These are phyloP conservation scores for Elephantulus edwardii DNA, from an alignment of 2,113 vertebrate genomes.

Conservation along the genomic window DNA sequence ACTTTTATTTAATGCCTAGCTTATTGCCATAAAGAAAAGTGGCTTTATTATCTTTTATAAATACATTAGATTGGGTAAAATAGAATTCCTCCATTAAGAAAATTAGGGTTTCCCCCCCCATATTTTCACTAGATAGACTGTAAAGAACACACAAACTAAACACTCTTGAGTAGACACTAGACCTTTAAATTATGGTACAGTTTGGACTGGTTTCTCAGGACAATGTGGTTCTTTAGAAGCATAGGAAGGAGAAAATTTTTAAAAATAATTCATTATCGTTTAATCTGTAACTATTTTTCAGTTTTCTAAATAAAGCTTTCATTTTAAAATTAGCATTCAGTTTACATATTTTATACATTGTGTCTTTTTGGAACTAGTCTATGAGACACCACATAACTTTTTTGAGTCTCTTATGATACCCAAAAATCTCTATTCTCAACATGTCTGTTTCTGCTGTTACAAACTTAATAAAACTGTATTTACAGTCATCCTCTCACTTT, in stretches of 20 bases:
- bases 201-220: slow-evolving; percentile 58
- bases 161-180: slow-evolving; percentile 45
- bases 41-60: slow-evolving; percentile 77
- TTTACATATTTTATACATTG: slow-evolving; percentile 54
- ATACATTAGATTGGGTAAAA: slow-evolving; percentile 77
- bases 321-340: slow-evolving; percentile 29
- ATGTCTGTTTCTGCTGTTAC: slow-evolving; percentile 16
- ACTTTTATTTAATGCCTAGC: slow-evolving; percentile 71
- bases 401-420: neutral
- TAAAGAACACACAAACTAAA: slow-evolving; percentile 58
- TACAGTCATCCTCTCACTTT: neutral
- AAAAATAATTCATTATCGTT: slow-evolving; percentile 66
- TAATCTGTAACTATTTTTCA: slow-evolving; percentile 64
- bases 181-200: slow-evolving; percentile 56
- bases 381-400: neutral
- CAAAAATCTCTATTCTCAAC: slow-evolving; percentile 17
- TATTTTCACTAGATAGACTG: slow-evolving; percentile 32
- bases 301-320: slow-evolving; percentile 60
- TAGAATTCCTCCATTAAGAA: slow-evolving; percentile 76
- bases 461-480: slow-evolving; percentile 18
- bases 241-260: slow-evolving; percentile 31
- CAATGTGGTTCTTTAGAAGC: slow-evolving; percentile 56
- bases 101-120: slow-evolving; percentile 63
- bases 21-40: slow-evolving; percentile 71
- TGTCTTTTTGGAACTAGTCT: slow-evolving; percentile 18